These are phyloP conservation scores for Heliconius melpomene DNA, from an alignment of 1,140 invertebrate species.

Conservation along the genomic window DNA sequence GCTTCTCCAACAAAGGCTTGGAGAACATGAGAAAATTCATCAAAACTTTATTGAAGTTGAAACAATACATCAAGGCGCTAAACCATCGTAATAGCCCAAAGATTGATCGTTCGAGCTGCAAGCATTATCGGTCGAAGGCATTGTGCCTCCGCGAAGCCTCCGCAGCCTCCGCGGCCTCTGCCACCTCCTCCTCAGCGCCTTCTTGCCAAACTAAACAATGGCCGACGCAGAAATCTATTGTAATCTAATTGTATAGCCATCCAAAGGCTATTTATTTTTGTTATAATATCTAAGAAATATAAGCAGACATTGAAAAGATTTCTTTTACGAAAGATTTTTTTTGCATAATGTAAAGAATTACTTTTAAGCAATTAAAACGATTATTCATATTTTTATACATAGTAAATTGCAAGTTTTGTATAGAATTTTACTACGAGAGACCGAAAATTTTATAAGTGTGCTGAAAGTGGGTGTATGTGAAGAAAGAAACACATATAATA, in stretches of 20 bases:
- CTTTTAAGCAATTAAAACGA: too few species aligned
- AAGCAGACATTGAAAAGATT: neutral
- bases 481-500: too few species aligned
- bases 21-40: slow-evolving; percentile 75
- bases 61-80: slow-evolving; percentile 80
- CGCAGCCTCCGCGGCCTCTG: slow-evolving; percentile 34
- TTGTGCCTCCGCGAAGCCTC: slow-evolving; percentile 52
- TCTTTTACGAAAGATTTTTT: neutral
- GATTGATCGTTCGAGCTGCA: slow-evolving; percentile 75
- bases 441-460: neutral
- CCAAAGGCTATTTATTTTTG: neutral
- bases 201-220: slow-evolving; percentile 61
- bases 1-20: slow-evolving; percentile 70
- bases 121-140: slow-evolving; percentile 67
- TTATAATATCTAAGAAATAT: neutral
- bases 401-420: too few species aligned
- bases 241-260: slow-evolving; percentile 51
- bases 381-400: too few species aligned
- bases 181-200: slow-evolving; percentile 32
- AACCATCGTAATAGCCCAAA: slow-evolving; percentile 78
- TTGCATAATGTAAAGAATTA: too few species aligned
- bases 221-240: slow-evolving; percentile 53
- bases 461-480: too few species aligned
- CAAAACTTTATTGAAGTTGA: slow-evolving; percentile 80
- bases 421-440: too few species aligned